Conservation (phyloP, 1,140 invertebrate species). For the Nilaparvata lugens region DNA sequence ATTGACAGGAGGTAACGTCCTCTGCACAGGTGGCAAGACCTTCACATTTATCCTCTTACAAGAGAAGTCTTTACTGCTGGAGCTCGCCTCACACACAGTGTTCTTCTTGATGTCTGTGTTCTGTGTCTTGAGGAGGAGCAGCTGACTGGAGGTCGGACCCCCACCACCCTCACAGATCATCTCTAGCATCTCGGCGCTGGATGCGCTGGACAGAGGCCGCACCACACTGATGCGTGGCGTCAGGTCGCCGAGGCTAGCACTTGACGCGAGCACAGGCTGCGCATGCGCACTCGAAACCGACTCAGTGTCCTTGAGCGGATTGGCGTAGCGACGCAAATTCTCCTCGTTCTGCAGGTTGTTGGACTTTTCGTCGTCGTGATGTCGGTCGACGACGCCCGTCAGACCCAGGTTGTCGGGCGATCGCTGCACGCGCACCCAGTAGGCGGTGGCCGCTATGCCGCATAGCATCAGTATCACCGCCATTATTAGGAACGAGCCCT, state of each 20-base stretch:
- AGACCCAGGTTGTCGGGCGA: constrained; percentile 24
- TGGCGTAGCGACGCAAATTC: constrained; percentile 62
- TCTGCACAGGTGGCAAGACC: constrained; percentile 29
- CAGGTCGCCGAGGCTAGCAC: constrained; percentile 23
- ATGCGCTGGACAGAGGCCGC: constrained; percentile 42
- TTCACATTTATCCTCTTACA: constrained; percentile 53
- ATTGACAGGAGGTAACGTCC: constrained; percentile 26
- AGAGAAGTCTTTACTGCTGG: constrained; percentile 57
- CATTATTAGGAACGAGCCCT: constrained; percentile 42
- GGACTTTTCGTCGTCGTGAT: constrained; percentile 73
- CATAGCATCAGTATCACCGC: constrained; percentile 40
- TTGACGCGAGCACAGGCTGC: neutral
- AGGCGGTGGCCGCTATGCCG: constrained; percentile 36
- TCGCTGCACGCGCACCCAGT: constrained; percentile 40
- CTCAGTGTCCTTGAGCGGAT: constrained; percentile 45
- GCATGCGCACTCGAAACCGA: constrained; percentile 10
- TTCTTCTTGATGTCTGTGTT: constrained; percentile 68
- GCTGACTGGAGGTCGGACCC: constrained; percentile 37
- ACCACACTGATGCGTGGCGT: constrained; percentile 44
- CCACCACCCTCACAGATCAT: constrained; percentile 46
- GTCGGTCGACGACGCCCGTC: constrained; percentile 33
- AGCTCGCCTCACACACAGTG: constrained; percentile 61
- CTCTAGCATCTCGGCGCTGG: constrained; percentile 47
- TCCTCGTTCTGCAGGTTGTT: constrained; percentile 86
- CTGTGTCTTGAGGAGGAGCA: constrained; percentile 59